Evolutionary conservation across 2,113 vertebrate genomes (phyloP).

Genomic region (Xiphias gladius): DNA sequence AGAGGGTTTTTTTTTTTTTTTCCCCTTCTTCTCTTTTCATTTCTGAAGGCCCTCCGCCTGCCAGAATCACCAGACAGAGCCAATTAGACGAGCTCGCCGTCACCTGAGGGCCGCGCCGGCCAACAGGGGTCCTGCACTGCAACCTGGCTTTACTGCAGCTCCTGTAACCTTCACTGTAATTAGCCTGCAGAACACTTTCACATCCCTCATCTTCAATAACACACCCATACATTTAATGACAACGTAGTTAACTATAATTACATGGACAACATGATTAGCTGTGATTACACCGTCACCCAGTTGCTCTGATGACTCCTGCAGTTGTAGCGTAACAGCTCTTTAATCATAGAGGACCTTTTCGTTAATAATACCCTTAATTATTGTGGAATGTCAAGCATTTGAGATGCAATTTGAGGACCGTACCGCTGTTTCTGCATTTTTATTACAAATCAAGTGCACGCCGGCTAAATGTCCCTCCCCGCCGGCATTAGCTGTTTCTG

Average conservation of each 20-base stretch:
- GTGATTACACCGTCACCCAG: slow-evolving; percentile 26
- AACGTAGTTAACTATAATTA: slow-evolving; percentile 30
- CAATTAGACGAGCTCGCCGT: slow-evolving; percentile 36
- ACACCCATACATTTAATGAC: slow-evolving; percentile 12
- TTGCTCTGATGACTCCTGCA: slow-evolving; percentile 16
- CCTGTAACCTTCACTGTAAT: slow-evolving; percentile 32
- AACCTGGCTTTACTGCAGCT: neutral
- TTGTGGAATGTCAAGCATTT: neutral
- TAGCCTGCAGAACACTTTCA: neutral
- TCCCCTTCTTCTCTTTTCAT: neutral
- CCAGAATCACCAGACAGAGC: slow-evolving; percentile 19
- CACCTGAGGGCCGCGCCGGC: slow-evolving; percentile 2
- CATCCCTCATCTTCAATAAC: slow-evolving; percentile 6
- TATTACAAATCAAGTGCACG: neutral
- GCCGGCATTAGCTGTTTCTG: neutral
- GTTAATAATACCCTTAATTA: slow-evolving; percentile 32
- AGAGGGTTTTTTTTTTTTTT: neutral
- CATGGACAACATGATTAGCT: slow-evolving; percentile 25
- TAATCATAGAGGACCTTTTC: slow-evolving; percentile 39
- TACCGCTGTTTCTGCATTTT: neutral
- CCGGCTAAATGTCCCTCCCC: neutral
- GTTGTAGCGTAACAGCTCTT: neutral
- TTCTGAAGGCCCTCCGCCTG: neutral
- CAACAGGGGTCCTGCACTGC: neutral
- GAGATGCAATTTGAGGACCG: neutral